Percentiles rank a stretch among this genome's conserved stretches.
These are phyloP conservation scores for Cerastis rubricosa DNA, from an alignment of 2,888 invertebrate genomes.

Conservation along the genomic window DNA sequence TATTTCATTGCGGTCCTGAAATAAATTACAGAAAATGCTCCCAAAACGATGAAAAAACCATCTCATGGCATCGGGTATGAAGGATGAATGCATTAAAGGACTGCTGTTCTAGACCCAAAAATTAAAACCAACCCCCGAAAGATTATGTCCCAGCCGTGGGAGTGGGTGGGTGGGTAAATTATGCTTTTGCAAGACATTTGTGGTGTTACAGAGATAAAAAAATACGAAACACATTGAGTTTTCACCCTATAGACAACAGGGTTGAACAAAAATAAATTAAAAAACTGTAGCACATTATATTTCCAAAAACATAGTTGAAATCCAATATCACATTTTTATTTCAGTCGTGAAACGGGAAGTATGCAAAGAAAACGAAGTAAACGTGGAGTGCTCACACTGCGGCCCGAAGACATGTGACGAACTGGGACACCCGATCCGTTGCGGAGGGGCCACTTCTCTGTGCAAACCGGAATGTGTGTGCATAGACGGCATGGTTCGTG, in stretches of 20 bases:
- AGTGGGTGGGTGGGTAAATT: neutral
- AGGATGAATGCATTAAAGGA: neutral
- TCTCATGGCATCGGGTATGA: neutral
- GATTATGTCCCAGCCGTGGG: neutral
- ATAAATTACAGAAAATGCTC: neutral
- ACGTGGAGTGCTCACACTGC: conserved; percentile 77
- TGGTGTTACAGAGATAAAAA: neutral
- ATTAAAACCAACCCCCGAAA: neutral
- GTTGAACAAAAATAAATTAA: neutral
- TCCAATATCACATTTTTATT: neutral
- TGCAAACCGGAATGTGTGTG: conserved; percentile 82
- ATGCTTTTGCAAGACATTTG: neutral
- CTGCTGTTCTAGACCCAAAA: neutral
- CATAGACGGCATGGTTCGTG: conserved; percentile 76
- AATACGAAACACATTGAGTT: neutral
- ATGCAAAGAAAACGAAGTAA: conserved; percentile 76
- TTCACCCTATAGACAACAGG: neutral
- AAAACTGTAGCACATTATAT: neutral
- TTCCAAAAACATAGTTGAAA: neutral
- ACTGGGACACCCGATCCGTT: conserved; percentile 76
- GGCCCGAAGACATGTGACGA: conserved; percentile 81
- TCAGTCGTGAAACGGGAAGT: conserved; percentile 75
- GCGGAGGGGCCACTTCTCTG: conserved; percentile 73
- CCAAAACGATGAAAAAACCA: neutral
- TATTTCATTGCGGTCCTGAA: neutral